Evolutionary conservation across 2,797 vertebrate genomes (phyloP).

Genomic region (Vultur gryphus): DNA sequence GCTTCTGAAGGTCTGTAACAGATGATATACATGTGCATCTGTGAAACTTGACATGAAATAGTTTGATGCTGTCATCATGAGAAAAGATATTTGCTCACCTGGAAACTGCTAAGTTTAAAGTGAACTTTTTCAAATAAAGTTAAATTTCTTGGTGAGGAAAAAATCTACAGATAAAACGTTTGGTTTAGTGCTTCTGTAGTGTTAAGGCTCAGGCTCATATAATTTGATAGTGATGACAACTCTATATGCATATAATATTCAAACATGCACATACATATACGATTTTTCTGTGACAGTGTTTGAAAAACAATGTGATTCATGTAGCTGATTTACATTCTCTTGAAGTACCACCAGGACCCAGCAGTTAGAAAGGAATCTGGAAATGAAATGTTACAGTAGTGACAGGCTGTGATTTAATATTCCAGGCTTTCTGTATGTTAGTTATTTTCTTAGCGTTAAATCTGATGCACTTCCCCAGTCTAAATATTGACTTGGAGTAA

Average conservation of each 20-base stretch:
- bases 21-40: neutral
- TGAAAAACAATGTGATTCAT: neutral
- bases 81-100: neutral
- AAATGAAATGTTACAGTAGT: neutral
- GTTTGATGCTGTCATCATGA: neutral
- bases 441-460: neutral
- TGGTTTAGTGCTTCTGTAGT: neutral
- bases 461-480: neutral
- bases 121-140: neutral
- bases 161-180: neutral
- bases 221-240: neutral
- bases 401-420: neutral
- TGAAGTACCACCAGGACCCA: neutral
- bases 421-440: neutral
- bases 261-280: neutral
- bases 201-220: neutral
- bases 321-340: neutral
- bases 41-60: neutral
- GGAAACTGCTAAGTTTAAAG: neutral
- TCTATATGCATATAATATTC: neutral
- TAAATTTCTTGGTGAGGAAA: neutral
- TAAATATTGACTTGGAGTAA: neutral
- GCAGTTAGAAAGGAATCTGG: neutral
- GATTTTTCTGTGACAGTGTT: neutral
- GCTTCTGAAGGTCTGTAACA: neutral